phyloP scores from a whole-genome alignment of 2,797 vertebrate genomes.

The Denticeps clupeoides region DNA sequence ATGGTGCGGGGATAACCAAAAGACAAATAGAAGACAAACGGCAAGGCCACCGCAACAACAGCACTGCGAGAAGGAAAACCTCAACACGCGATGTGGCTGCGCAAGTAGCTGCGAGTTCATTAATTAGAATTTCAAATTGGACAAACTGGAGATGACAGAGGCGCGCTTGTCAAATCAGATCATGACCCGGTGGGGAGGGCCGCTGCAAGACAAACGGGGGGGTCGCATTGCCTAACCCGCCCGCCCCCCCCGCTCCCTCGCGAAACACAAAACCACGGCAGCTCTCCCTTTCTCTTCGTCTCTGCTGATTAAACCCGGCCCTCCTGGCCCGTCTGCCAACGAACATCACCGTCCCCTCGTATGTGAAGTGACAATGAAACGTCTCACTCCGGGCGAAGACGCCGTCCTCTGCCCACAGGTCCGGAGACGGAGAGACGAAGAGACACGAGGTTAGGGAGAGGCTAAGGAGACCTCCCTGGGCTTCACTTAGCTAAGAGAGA shows the following conservation, averaged over 20 bases:
- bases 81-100: background rate
- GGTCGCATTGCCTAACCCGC: background rate
- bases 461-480: slow-evolving; percentile 17
- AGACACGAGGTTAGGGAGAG: background rate
- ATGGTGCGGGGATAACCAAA: slow-evolving; percentile 6
- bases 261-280: background rate
- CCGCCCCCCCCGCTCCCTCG: background rate
- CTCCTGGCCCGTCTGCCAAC: slow-evolving; percentile 37
- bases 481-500: slow-evolving; percentile 17
- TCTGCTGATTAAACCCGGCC: slow-evolving; percentile 42
- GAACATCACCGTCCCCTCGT: slow-evolving; percentile 47
- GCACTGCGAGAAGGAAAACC: slow-evolving; percentile 20
- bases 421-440: slow-evolving; percentile 15
- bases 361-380: slow-evolving; percentile 64
- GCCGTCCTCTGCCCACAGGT: background rate
- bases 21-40: slow-evolving; percentile 5
- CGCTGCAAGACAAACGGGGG: slow-evolving; percentile 14
- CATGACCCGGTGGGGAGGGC: slow-evolving; percentile 45
- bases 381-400: background rate
- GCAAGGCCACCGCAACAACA: slow-evolving; percentile 13
- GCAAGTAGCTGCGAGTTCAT: slow-evolving; percentile 56
- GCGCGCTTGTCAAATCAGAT: slow-evolving; percentile 64
- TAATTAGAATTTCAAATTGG: slow-evolving; percentile 71
- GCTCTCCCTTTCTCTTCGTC: slow-evolving; percentile 32
- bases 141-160: slow-evolving; percentile 66